Base-by-base conservation (phyloP, 2,888 invertebrate species). In the Adelognathus sp. region DNA sequence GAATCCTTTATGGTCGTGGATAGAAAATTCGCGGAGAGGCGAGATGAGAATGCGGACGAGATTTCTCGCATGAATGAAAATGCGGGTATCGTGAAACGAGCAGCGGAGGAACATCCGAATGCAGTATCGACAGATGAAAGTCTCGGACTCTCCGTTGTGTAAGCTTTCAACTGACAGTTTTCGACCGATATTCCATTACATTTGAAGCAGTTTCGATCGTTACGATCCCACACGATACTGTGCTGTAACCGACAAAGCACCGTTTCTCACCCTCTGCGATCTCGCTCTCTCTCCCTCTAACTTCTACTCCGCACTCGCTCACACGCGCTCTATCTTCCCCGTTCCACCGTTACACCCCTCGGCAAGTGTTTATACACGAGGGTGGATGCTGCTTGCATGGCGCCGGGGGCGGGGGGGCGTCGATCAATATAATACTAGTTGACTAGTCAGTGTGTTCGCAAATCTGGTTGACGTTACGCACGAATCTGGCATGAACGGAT, bases 351-450 rank as follows among this genome's bases (percentile, higher is more conserved):
- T 66, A 66, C 39, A n/a, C 66, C 66, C 46, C 64, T 56, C 67
- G 77, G 70, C 72, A 64, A 78, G 74, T 83, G 74, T 84, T 85
- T 84, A 83, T 84, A 83, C 80, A 76, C 81, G 84, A 81, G 82
- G 81, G 77, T 82, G 54, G 71, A 76, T 71, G 84, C 76, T 80
- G 85, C 77, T 81, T 82, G 85, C 83, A 83, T 81, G 77, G 72
- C n/a, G n/a, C n/a, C n/a, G n/a, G n/a, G n/a, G n/a, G n/a, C n/a
- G n/a, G n/a, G n/a, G n/a, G 39, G 46, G 63, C 76, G 80, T 85
- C 86, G 86, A 86, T 87, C 87, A 86, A 86, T n/a, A n/a, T 88
- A 76, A 50, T 67, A 66, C 56, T 82, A 83, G 86, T 85, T 85
- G 85, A 86, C 83, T 84, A 82, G 83, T 81, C 79, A 67, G 56